A percentile compares a stretch with the other conserved stretches of the same genome.
Evolutionary conservation across 2,888 invertebrate species (phyloP).

Genomic region (Panorpa germanica): DNA sequence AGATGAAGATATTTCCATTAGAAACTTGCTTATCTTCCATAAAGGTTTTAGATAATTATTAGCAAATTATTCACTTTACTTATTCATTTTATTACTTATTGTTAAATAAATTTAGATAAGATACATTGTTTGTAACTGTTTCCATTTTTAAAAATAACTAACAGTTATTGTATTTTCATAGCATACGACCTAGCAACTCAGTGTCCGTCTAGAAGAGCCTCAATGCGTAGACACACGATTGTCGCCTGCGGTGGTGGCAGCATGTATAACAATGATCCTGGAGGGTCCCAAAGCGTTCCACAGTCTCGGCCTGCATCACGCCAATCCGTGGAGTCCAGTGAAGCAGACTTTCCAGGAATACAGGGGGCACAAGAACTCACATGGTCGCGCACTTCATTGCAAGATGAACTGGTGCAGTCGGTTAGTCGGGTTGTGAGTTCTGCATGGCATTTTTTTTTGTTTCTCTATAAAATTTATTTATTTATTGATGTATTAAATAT

Average conservation of each 20-base stretch:
- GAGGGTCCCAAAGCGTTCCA: conserved; percentile 45
- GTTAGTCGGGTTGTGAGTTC: conserved; percentile 23
- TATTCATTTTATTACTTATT: too few species aligned
- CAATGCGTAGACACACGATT: conserved; percentile 46
- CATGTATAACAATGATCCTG: conserved; percentile 22
- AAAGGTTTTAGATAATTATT: too few species aligned
- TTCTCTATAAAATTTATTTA: conserved; percentile 11
- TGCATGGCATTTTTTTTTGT: conserved; percentile 10
- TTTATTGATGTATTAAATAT: background rate
- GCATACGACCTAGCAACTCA: conserved; percentile 73
- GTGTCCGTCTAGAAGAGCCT: conserved; percentile 50
- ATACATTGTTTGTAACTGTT: conserved; percentile 1
- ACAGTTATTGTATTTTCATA: conserved; percentile 17
- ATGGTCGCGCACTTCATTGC: conserved; percentile 44
- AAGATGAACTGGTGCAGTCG: conserved; percentile 47
- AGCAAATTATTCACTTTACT: too few species aligned
- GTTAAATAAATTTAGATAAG: too few species aligned
- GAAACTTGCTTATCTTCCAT: too few species aligned
- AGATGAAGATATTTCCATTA: too few species aligned
- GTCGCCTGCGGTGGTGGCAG: conserved; percentile 35
- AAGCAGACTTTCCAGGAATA: background rate
- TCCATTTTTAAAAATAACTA: background rate
- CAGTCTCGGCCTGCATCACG: conserved; percentile 45
- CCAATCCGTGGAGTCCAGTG: conserved; percentile 27
- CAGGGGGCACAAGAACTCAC: conserved; percentile 33